Conservation (phyloP, 2,888 invertebrate species). For the Eledona agricola region DNA sequence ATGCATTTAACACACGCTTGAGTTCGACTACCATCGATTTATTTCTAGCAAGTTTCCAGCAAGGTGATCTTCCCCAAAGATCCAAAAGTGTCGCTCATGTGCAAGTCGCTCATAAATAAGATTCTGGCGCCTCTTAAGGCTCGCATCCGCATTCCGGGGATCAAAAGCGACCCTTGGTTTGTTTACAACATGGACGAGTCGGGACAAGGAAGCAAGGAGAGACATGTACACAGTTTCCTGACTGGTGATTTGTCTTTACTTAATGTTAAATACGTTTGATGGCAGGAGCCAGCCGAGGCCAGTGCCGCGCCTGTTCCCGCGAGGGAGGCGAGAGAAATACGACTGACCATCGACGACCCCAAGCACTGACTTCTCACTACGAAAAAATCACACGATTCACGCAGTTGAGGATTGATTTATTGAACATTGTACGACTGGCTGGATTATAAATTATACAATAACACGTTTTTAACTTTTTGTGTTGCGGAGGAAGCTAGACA, state of each 20-base stretch:
- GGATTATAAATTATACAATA: slow-evolving; percentile 28
- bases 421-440: slow-evolving; percentile 10
- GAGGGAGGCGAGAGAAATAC: slow-evolving; percentile 15
- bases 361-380: too few species aligned
- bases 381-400: too few species aligned
- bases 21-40: too few species aligned
- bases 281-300: slow-evolving; percentile 8
- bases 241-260: slow-evolving; percentile 16
- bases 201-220: slow-evolving; percentile 26
- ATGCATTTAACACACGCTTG: too few species aligned
- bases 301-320: slow-evolving; percentile 3
- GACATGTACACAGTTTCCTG: slow-evolving; percentile 15
- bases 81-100: slow-evolving; percentile 71
- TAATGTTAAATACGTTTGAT: slow-evolving; percentile 23
- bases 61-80: slow-evolving; percentile 74
- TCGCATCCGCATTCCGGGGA: slow-evolving; percentile 72
- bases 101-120: slow-evolving; percentile 74
- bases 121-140: slow-evolving; percentile 75
- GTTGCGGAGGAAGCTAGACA: not conserved
- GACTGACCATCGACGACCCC: too few species aligned
- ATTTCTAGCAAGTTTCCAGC: slow-evolving; percentile 75
- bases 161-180: slow-evolving; percentile 74
- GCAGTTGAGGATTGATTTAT: too few species aligned
- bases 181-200: slow-evolving; percentile 5
- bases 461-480: slow-evolving; percentile 14